Conservation (phyloP, 1,140 invertebrate genomes). For the Caenorhabditis tropicalis region DNA sequence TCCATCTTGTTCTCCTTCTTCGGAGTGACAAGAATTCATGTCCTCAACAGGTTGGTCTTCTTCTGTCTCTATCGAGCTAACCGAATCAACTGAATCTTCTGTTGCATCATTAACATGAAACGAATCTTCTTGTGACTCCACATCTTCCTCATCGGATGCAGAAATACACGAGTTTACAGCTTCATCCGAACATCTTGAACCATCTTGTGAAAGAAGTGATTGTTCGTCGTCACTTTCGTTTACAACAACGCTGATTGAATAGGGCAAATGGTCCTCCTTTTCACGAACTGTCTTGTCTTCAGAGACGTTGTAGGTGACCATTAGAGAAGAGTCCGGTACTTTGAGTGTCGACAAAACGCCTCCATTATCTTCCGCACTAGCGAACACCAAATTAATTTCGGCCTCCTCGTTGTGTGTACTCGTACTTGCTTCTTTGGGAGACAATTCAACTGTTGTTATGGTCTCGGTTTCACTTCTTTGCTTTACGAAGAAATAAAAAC, state of each 20-base stretch:
- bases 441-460: not conserved
- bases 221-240: conserved; percentile 17
- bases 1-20: not conserved
- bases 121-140: conserved; percentile 1
- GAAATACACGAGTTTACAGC: not conserved
- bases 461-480: not conserved
- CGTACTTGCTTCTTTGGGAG: not conserved
- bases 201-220: not conserved
- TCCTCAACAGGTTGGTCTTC: not conserved
- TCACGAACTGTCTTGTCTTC: not conserved
- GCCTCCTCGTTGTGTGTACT: not conserved
- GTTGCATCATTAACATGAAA: conserved; percentile 15
- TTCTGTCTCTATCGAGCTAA: conserved; percentile 7
- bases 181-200: conserved; percentile 28
- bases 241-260: not conserved
- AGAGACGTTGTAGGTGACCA: not conserved
- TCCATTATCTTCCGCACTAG: conserved; percentile 36
- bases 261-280: not conserved
- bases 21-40: not conserved
- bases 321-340: conserved; percentile 1
- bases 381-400: conserved; percentile 37
- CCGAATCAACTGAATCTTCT: not conserved
- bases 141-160: not conserved
- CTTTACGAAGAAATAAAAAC: conserved; percentile 36
- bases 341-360: not conserved